Evolutionary conservation across 2,113 vertebrate species (phyloP), one percentile per base, ranked within the genome.

Genomic region (Chaetodon auriga): DNA sequence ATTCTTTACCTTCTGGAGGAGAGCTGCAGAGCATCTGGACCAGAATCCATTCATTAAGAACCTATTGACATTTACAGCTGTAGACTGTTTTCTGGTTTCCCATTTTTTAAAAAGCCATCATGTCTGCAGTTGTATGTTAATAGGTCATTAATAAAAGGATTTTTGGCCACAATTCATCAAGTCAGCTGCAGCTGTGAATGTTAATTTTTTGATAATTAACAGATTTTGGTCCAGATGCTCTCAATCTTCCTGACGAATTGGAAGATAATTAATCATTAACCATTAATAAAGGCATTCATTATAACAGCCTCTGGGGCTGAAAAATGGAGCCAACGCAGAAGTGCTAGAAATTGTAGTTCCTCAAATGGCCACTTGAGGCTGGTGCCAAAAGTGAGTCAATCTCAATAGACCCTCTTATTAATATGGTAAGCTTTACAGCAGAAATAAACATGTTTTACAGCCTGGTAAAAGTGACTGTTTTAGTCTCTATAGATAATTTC

Each of bases 161-260:
- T 79, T 62, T 79, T 62, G 2, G n/a, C 10, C 45, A 48, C 45
- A 62, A 69, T 73, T 61, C 38, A 77, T 83, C 68, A 78, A 45
- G 23, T 73, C 30, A 30, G 30, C 68, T 48, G 35, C 68, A 45
- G 35, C 15, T 49, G 23, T 61, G 69, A 77, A 83, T 71, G 60
- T 72, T 68, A 80, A 77, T 38, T 45, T 0, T 7, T 38, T 55
- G 43, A 65, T 70, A 78, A 74, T 75, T 63, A 80, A 83, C 80
- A 61, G 61, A 30, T 5, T 46, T 25, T 74, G 46, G 9, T 58
- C 41, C 75, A 41, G 60, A 80, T 53, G 57, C 68, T 72, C 58
- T 35, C 21, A n/a, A 7, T 41, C 60, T 70, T n/a, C 3, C 41
- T 62, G 19, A 36, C 7, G 12, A n/a, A 74, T 74, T 46, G 16